Conservation (phyloP, 2,797 vertebrate species). For the Eleutherodactylus coqui region DNA sequence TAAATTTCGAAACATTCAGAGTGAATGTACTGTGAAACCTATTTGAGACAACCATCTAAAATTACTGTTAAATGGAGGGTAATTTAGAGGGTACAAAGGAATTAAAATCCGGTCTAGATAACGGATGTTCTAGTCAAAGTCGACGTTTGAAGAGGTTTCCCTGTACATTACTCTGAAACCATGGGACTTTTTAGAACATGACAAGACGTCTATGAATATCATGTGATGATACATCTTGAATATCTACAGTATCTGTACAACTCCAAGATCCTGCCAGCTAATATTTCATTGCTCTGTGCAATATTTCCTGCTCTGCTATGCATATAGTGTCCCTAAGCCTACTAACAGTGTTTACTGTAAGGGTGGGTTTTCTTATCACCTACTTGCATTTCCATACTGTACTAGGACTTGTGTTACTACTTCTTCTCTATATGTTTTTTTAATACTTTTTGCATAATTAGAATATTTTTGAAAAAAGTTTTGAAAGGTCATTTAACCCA, state of each 20-base stretch:
- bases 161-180: not conserved
- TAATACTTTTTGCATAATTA: not conserved
- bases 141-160: not conserved
- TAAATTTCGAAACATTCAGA: too few relatives aligned
- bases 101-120: not conserved
- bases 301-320: not conserved
- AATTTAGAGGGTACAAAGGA: too few relatives aligned
- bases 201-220: slow-evolving; percentile 19
- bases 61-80: not conserved
- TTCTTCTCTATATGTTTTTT: not conserved
- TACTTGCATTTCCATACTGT: not conserved
- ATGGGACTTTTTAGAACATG: not conserved
- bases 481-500: too few relatives aligned
- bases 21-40: not conserved
- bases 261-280: slow-evolving; percentile 1
- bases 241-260: slow-evolving; percentile 18
- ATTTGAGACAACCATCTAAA: not conserved
- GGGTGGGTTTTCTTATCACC: not conserved
- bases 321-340: slow-evolving; percentile 3
- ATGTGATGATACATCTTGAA: slow-evolving; percentile 40
- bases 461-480: not conserved
- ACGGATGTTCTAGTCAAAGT: not conserved
- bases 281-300: slow-evolving; percentile 33
- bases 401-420: not conserved
- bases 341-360: not conserved